phyloP scores from a whole-genome alignment of 1,140 invertebrate genomes.

The Aphaenogaster floridana region DNA sequence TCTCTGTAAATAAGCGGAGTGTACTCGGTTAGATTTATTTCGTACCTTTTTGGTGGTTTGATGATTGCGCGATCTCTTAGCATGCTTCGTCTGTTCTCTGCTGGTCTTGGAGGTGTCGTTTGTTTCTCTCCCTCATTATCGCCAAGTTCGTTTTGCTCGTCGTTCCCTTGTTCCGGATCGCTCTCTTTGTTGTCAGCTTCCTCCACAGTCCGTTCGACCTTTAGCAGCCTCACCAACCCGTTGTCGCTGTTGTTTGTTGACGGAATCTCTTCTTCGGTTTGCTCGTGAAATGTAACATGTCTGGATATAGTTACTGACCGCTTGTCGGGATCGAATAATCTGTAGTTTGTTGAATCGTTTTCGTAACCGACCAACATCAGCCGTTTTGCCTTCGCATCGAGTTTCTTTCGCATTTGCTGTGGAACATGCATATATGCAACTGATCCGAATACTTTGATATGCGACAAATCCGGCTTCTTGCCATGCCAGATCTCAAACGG shows the following conservation, averaged over 20 bases:
- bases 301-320: background rate
- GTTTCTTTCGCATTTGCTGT: constrained; percentile 28
- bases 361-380: constrained; percentile 43
- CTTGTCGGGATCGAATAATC: constrained; percentile 32
- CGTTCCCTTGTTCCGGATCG: background rate
- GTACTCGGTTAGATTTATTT: constrained; percentile 20
- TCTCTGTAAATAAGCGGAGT: constrained; percentile 63
- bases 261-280: background rate
- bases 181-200: background rate
- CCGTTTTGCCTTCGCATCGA: constrained; percentile 36
- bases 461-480: constrained; percentile 72
- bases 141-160: background rate
- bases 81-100: background rate
- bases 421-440: constrained; percentile 58
- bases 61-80: background rate
- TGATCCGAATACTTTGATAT: constrained; percentile 81
- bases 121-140: background rate
- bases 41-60: constrained; percentile 26
- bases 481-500: constrained; percentile 79
- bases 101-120: background rate
- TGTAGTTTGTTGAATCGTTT: constrained; percentile 48
- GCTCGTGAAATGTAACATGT: constrained; percentile 31
- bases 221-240: background rate
- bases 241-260: background rate
- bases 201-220: background rate